Evolutionary conservation across 2,888 invertebrate genomes (phyloP).

Genomic region (Coelopa pilipes): DNA sequence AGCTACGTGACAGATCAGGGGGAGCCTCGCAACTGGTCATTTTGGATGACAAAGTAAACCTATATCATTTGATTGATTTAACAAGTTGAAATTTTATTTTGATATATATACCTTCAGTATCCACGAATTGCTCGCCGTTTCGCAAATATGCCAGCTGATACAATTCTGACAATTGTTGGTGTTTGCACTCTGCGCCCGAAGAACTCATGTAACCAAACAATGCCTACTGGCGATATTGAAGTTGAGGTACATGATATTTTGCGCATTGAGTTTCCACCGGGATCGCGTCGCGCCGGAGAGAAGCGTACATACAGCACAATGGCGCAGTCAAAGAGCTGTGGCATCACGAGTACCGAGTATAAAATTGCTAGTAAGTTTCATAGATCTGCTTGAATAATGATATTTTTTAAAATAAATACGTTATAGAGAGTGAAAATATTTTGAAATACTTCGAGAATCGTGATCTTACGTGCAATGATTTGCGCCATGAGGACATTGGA

Average conservation of each 20-base stretch:
- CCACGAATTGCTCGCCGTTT: conserved; percentile 65
- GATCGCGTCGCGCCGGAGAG: conserved; percentile 56
- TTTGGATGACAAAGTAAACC: conserved; percentile 57
- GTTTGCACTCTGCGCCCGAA: conserved; percentile 61
- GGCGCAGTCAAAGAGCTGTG: conserved; percentile 54
- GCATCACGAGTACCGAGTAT: conserved; percentile 67
- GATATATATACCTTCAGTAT: conserved; percentile 49
- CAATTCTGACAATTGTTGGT: conserved; percentile 65
- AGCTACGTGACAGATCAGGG: conserved; percentile 74
- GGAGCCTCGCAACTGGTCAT: conserved; percentile 72
- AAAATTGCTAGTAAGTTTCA: conserved; percentile 63
- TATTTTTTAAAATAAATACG: neutral
- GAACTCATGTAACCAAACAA: conserved; percentile 64
- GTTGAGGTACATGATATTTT: conserved; percentile 65
- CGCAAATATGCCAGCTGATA: conserved; percentile 65
- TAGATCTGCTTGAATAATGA: too few relatives aligned
- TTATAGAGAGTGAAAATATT: conserved; percentile 61
- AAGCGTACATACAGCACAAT: conserved; percentile 65
- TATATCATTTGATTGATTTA: neutral
- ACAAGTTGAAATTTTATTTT: neutral
- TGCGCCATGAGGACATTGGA: conserved; percentile 62
- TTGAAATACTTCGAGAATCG: conserved; percentile 67
- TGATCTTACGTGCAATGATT: conserved; percentile 66
- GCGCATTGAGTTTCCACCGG: conserved; percentile 56
- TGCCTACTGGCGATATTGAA: conserved; percentile 67